These are phyloP conservation scores for Morus bassanus DNA, from an alignment of 2,797 vertebrate genomes.

Conservation along the genomic window DNA sequence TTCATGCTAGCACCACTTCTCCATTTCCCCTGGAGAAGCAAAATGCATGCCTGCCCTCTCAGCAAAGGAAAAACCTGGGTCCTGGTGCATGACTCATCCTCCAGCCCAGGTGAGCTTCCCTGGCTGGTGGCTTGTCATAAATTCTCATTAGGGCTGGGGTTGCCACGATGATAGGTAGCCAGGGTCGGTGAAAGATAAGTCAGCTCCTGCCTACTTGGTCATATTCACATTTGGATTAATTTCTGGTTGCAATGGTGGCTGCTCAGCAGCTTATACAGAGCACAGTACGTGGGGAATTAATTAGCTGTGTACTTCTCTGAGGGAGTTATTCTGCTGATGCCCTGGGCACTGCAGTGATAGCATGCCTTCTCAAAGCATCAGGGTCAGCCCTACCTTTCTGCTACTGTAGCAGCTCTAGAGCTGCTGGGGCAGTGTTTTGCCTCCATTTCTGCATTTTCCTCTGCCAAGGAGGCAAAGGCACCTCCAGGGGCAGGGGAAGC, in stretches of 20 bases:
- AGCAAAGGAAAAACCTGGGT: background rate
- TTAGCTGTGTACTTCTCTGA: background rate
- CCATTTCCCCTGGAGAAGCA: background rate
- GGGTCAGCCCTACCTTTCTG: conserved; percentile 32
- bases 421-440: background rate
- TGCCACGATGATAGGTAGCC: background rate
- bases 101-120: background rate
- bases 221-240: background rate
- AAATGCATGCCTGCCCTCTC: background rate
- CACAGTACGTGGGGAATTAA: conserved; percentile 17
- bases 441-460: background rate
- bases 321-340: background rate
- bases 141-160: background rate
- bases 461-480: background rate
- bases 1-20: background rate
- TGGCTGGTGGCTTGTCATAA: background rate
- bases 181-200: background rate
- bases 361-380: background rate
- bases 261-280: background rate
- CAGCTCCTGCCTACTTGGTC: background rate
- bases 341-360: background rate
- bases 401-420: background rate
- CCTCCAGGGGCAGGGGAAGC: background rate
- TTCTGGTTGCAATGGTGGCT: background rate
- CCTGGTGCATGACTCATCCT: background rate